These are phyloP conservation scores for Drosophila infuscata DNA, from an alignment of 2,888 invertebrate species.

Conservation along the genomic window DNA sequence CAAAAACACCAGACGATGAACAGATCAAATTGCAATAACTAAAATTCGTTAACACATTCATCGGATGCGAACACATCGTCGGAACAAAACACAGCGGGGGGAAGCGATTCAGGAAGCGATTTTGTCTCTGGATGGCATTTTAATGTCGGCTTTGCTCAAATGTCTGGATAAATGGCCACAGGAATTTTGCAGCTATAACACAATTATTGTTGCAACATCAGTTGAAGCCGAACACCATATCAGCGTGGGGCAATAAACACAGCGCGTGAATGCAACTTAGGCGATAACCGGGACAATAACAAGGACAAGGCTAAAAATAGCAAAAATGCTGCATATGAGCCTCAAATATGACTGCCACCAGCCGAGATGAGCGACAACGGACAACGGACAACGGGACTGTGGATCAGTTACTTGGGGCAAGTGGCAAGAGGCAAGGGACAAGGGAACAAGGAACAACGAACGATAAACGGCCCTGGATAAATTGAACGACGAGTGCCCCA, in stretches of 20 bases:
- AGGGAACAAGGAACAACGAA: constrained; percentile 2
- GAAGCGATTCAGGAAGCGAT: not conserved
- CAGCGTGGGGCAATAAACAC: constrained; percentile 1
- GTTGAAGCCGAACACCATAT: constrained; percentile 27
- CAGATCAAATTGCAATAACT: constrained; percentile 56
- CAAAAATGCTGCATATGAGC: constrained; percentile 76
- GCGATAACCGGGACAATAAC: constrained; percentile 33
- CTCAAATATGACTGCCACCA: constrained; percentile 68
- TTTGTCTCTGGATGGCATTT: constrained; percentile 1
- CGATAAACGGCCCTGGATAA: constrained; percentile 19
- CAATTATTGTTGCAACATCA: constrained; percentile 74
- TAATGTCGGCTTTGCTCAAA: constrained; percentile 10
- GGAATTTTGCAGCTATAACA: constrained; percentile 22
- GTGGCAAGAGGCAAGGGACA: not conserved
- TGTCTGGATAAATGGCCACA: constrained; percentile 11
- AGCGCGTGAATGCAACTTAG: constrained; percentile 23
- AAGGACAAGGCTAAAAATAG: constrained; percentile 72
- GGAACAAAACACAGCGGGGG: not conserved
- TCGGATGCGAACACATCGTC: not conserved
- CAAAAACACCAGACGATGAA: constrained; percentile 49
- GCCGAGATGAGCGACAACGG: constrained; percentile 23
- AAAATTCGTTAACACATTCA: constrained; percentile 25
- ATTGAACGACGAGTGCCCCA: constrained; percentile 38
- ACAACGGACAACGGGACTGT: constrained; percentile 5
- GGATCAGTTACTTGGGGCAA: not conserved